Evolutionary conservation across 1,140 invertebrate genomes (phyloP).

Genomic region (Drosophila serrata): DNA sequence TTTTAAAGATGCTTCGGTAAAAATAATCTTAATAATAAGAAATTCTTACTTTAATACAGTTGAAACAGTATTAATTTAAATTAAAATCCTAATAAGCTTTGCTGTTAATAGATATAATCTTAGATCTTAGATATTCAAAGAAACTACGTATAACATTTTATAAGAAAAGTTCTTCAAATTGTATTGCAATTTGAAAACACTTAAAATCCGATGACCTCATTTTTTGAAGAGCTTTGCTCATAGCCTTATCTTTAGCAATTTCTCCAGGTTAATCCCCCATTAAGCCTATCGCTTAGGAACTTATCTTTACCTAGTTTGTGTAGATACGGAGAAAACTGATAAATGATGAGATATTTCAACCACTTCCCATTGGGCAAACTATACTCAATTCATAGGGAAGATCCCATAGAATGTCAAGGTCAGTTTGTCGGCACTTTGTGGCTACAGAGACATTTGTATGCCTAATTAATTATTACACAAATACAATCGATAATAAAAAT

Average conservation of each 20-base stretch:
- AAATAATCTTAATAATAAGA: no score
- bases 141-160: no score
- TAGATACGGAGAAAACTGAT: conserved; percentile 13
- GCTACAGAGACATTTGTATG: conserved; percentile 54
- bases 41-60: no score
- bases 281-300: conserved; percentile 6
- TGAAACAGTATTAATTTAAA: no score
- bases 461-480: conserved; percentile 75
- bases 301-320: conserved; percentile 8
- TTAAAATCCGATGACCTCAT: conserved; percentile 4
- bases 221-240: not conserved
- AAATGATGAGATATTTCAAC: not conserved
- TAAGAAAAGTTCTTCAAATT: not conserved
- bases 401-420: conserved; percentile 54
- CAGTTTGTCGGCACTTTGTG: conserved; percentile 42
- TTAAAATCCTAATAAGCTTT: no score
- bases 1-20: no score
- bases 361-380: no score
- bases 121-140: not conserved
- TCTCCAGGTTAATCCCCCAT: not conserved
- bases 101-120: not conserved
- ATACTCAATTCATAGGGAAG: not conserved
- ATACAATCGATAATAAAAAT: conserved; percentile 67
- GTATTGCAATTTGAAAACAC: not conserved
- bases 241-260: not conserved